A percentile compares a stretch with the other conserved stretches of the same genome.
These are phyloP conservation scores for Euura lappo DNA, from an alignment of 1,140 invertebrate genomes.

Conservation along the genomic window DNA sequence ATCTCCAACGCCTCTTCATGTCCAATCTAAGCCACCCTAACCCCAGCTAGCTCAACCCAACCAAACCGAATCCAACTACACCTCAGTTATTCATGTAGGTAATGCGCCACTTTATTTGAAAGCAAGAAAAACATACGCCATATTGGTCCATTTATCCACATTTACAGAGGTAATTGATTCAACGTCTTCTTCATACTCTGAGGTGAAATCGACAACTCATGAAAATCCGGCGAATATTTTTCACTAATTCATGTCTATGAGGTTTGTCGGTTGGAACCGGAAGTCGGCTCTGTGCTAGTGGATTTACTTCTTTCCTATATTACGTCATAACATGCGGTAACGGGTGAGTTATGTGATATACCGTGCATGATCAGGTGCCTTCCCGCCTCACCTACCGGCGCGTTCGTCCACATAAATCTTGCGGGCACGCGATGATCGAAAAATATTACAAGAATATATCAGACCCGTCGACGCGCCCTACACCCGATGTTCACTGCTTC, in stretches of 20 bases:
- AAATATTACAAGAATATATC: slow-evolving; percentile 64
- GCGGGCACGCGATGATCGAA: slow-evolving; percentile 61
- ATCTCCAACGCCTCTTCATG: not conserved
- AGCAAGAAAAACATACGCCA: not conserved
- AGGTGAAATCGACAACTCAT: no score
- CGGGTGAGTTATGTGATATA: slow-evolving; percentile 1
- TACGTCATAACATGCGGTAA: not conserved
- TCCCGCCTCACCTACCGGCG: slow-evolving; percentile 21
- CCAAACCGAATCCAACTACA: not conserved
- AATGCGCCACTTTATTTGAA: not conserved
- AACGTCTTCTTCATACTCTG: not conserved
- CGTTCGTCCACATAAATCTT: slow-evolving; percentile 55
- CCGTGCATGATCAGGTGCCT: slow-evolving; percentile 26
- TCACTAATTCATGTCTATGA: no score
- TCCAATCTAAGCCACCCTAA: not conserved
- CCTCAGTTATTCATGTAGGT: not conserved
- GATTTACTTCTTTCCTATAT: not conserved
- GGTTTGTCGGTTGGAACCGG: no score
- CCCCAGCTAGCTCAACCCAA: not conserved
- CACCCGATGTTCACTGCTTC: slow-evolving; percentile 11
- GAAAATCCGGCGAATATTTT: no score
- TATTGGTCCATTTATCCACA: not conserved
- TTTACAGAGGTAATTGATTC: not conserved
- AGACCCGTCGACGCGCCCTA: slow-evolving; percentile 51
- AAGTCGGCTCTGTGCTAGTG: no score